Percentiles rank a stretch among this genome's conserved stretches.
Evolutionary conservation across 2,888 invertebrate species (phyloP).

Genomic region (Diarsia mendica): DNA sequence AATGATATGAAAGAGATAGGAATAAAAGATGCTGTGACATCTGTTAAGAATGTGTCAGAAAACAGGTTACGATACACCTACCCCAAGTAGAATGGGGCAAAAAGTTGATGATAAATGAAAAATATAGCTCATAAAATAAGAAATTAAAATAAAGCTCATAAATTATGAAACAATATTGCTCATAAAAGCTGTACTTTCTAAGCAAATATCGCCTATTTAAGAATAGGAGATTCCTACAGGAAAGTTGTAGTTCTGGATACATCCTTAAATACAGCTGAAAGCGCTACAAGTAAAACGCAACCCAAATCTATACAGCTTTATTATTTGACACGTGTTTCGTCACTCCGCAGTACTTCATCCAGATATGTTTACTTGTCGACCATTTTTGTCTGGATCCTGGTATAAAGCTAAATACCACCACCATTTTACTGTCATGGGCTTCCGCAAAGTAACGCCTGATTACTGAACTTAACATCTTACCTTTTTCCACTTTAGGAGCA

Average conservation of each 20-base stretch:
- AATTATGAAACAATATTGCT: not conserved
- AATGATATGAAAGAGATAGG: too few relatives aligned
- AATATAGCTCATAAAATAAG: too few relatives aligned
- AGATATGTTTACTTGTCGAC: not conserved
- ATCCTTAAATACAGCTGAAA: not conserved
- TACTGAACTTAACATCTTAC: not conserved
- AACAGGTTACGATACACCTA: too few relatives aligned
- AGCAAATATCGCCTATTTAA: not conserved
- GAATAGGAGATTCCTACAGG: too few relatives aligned
- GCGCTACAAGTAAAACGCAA: not conserved
- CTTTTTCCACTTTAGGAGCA: constrained; percentile 73
- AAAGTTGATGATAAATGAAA: too few relatives aligned
- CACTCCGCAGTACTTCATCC: not conserved
- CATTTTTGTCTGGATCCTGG: not conserved
- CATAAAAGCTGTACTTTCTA: not conserved
- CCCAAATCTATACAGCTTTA: not conserved
- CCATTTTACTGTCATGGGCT: not conserved
- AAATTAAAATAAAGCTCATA: too few relatives aligned
- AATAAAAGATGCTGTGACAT: too few relatives aligned
- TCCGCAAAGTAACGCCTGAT: not conserved
- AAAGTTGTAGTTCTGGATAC: too few relatives aligned
- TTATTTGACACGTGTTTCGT: not conserved
- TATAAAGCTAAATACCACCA: not conserved
- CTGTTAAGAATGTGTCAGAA: too few relatives aligned
- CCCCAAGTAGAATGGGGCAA: too few relatives aligned